Evolutionary conservation across 1,140 invertebrate species (phyloP).

Genomic region (Akabosia matsudoensis): DNA sequence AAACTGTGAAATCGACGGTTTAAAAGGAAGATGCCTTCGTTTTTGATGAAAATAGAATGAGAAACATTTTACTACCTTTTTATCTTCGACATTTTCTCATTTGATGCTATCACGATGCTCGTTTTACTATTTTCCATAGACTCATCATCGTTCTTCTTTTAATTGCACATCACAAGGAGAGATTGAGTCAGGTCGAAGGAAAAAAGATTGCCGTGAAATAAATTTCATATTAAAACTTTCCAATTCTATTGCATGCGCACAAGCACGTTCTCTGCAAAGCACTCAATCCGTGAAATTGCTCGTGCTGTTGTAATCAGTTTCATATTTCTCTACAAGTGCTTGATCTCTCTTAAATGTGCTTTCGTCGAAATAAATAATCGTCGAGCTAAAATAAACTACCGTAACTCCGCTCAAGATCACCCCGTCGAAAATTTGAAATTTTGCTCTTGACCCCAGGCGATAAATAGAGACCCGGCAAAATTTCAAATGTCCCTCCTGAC

Average conservation of each 20-base stretch:
- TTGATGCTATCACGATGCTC: background rate
- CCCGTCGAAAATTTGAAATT: too few relatives aligned
- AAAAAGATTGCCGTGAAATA: background rate
- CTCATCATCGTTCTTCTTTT: background rate
- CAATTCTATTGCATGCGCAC: background rate
- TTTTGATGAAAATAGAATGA: slow-evolving; percentile 12
- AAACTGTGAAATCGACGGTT: background rate
- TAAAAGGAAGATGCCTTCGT: background rate
- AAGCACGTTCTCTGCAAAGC: background rate
- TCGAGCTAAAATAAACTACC: background rate
- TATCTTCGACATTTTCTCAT: slow-evolving; percentile 16
- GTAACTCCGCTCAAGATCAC: slow-evolving; percentile 6
- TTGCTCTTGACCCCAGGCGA: too few relatives aligned
- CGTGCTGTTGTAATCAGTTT: background rate
- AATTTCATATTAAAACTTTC: background rate
- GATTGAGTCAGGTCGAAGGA: too few relatives aligned
- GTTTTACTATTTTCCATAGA: background rate
- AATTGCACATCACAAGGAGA: background rate
- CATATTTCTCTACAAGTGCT: background rate
- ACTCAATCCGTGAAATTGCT: slow-evolving; percentile 19
- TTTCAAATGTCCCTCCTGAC: too few relatives aligned
- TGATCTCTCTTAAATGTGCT: too few relatives aligned
- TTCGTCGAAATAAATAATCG: too few relatives aligned
- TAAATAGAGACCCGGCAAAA: too few relatives aligned
- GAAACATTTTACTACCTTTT: slow-evolving; percentile 12